Conservation (phyloP, 2,888 invertebrate genomes). For the Scotopteryx bipunctaria region DNA sequence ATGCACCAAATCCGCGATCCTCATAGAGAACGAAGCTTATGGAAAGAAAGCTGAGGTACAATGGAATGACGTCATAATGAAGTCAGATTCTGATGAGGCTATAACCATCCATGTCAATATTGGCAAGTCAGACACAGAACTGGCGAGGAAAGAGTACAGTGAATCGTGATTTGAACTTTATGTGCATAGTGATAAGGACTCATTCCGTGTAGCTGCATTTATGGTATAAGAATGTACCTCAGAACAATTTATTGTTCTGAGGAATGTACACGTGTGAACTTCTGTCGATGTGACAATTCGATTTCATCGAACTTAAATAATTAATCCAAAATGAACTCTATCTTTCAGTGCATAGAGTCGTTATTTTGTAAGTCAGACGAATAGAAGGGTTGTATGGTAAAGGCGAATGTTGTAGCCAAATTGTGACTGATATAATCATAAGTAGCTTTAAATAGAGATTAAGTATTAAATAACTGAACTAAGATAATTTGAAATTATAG, state of each 20-base stretch:
- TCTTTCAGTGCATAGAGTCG: too few species aligned
- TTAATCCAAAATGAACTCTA: background rate
- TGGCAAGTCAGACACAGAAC: slow-evolving; percentile 61
- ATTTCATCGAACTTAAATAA: background rate
- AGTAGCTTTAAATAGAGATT: slow-evolving; percentile 42
- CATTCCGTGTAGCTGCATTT: slow-evolving; percentile 58
- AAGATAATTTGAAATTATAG: slow-evolving; percentile 32
- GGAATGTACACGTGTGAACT: slow-evolving; percentile 1
- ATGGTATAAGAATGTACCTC: slow-evolving; percentile 30
- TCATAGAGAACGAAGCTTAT: slow-evolving; percentile 74
- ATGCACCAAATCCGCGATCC: slow-evolving; percentile 71
- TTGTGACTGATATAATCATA: slow-evolving; percentile 70
- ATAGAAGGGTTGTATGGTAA: slow-evolving; percentile 20
- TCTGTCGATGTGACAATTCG: background rate
- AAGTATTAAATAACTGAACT: slow-evolving; percentile 29
- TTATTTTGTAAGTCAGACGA: background rate
- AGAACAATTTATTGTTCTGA: too few species aligned
- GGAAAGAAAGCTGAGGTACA: slow-evolving; percentile 78
- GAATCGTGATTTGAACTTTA: slow-evolving; percentile 45
- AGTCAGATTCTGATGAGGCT: slow-evolving; percentile 74
- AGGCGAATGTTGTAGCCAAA: slow-evolving; percentile 46
- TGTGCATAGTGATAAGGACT: slow-evolving; percentile 35
- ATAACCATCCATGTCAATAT: slow-evolving; percentile 78
- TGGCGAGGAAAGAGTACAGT: slow-evolving; percentile 54
- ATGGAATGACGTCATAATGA: slow-evolving; percentile 74